A percentile compares a stretch with the other conserved stretches of the same genome.
phyloP scores from a whole-genome alignment of 2,797 vertebrate species.

The Epinephelus coioides region DNA sequence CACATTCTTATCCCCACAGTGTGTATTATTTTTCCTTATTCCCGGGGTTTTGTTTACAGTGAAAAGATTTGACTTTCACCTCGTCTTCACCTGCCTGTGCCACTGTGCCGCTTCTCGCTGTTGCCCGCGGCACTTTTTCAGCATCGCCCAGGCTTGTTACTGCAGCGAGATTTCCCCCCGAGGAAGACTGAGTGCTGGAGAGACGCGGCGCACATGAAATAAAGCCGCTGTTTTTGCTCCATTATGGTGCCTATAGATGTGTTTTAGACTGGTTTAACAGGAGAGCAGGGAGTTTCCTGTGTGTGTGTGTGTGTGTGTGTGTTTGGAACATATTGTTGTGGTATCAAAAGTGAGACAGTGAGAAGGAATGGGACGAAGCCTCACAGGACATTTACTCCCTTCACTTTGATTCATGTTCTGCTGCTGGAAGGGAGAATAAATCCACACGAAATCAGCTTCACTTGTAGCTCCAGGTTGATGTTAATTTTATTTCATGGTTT shows the following conservation, averaged over 20 bases:
- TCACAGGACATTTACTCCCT: neutral
- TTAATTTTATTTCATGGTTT: neutral
- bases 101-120: constrained; percentile 30
- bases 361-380: neutral
- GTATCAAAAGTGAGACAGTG: neutral
- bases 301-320: neutral
- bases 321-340: neutral
- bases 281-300: constrained; percentile 11
- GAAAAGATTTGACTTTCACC: constrained; percentile 50
- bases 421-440: neutral
- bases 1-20: constrained; percentile 19
- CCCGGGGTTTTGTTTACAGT: constrained; percentile 54
- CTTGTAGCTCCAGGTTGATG: neutral
- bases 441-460: neutral
- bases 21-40: constrained; percentile 30
- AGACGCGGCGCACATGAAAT: constrained; percentile 44
- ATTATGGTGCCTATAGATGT: constrained; percentile 36
- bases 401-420: neutral
- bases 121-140: constrained; percentile 56
- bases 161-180: constrained; percentile 33
- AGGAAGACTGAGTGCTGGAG: constrained; percentile 32
- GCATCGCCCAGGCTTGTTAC: constrained; percentile 44
- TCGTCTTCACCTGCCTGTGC: constrained; percentile 42
- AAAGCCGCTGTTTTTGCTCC: constrained; percentile 32
- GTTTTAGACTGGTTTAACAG: constrained; percentile 23